Base-by-base conservation (phyloP, 2,797 vertebrate genomes). In the Cirrhinus mrigala region DNA sequence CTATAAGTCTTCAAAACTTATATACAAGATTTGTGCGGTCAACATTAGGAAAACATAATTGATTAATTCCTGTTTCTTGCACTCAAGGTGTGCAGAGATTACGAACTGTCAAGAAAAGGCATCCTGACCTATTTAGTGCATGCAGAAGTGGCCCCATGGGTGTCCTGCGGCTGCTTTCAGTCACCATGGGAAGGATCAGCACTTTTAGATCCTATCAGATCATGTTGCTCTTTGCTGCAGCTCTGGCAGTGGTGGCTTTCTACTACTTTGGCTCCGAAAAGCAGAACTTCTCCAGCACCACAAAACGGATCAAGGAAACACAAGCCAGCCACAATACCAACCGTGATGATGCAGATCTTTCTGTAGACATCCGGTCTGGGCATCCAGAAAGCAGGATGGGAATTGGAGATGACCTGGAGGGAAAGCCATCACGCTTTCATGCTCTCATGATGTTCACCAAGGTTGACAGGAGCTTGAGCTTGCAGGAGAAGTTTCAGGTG, bases 371-470 rank as follows among this genome's bases (percentile, higher is more conserved):
- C 87, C 88, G 91, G 58, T 58, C 92, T 44, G 85, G 90, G 6
- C 82, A 90, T 54, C 5, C 83, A 3, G 85, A 89, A 24, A 79
- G 70, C 77, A 80, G 81, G 4, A 89, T 76, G 0, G 79, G 18
- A 18, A 83, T 0, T 12, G 88, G 90, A 44, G 80, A 90, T 3
- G 52, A 79, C 1, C 80, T 87, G 82, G 90, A 80, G 60, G 90
- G 37, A 33, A 86, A 71, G 10, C 15, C 84, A 0, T 83, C 29
- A 70, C 92, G 82, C 82, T 96, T 96, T 89, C 97, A 98, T 40
- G 91, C 93, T 18, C 96, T 98, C 68, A 94, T 98, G 96, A 98
- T 99, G 98, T 98, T 99, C 92, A 98, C 97, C 81, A 97, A 97
- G 90, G 96, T 97, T 56, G 96, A 98, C 91, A 95, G 94, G 82